phyloP scores from a whole-genome alignment of 2,797 vertebrate species.

The Clarias pachynema region DNA sequence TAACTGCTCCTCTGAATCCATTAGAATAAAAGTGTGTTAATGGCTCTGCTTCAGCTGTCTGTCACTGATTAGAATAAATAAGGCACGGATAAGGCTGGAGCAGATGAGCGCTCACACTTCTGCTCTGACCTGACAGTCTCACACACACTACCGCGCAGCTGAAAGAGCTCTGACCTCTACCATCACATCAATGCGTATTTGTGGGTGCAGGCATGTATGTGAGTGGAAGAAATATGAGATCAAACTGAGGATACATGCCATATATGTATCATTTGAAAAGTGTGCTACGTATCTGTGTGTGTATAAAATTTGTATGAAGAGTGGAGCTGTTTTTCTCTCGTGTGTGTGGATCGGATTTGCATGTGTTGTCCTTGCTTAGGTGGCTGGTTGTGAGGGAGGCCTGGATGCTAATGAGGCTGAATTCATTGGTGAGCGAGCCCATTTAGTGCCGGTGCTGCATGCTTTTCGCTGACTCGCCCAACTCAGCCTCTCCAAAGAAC shows the following conservation, averaged over 20 bases:
- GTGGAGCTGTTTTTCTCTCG: slow-evolving; percentile 20
- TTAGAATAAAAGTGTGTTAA: slow-evolving; percentile 64
- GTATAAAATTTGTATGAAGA: slow-evolving; percentile 26
- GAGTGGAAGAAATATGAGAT: not conserved
- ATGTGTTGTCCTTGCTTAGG: slow-evolving; percentile 58
- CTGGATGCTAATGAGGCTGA: slow-evolving; percentile 57
- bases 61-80: slow-evolving; percentile 57
- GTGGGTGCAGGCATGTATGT: slow-evolving; percentile 1
- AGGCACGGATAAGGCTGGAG: slow-evolving; percentile 45
- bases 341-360: slow-evolving; percentile 43
- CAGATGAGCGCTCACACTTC: slow-evolving; percentile 49
- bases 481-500: slow-evolving; percentile 57
- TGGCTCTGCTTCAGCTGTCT: slow-evolving; percentile 55
- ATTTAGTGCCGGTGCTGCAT: slow-evolving; percentile 39
- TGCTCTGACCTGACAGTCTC: slow-evolving; percentile 50
- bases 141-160: slow-evolving; percentile 32
- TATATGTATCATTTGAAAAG: slow-evolving; percentile 4
- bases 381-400: slow-evolving; percentile 34
- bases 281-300: not conserved
- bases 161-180: slow-evolving; percentile 39
- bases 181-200: slow-evolving; percentile 23
- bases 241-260: not conserved
- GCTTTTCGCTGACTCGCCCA: slow-evolving; percentile 57
- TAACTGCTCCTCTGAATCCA: slow-evolving; percentile 56
- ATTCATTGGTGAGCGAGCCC: slow-evolving; percentile 57